Evolutionary conservation across 37 sponge, comb jelly and placozoan species (phyloP).

Genomic region (Spongilla lacustris): DNA sequence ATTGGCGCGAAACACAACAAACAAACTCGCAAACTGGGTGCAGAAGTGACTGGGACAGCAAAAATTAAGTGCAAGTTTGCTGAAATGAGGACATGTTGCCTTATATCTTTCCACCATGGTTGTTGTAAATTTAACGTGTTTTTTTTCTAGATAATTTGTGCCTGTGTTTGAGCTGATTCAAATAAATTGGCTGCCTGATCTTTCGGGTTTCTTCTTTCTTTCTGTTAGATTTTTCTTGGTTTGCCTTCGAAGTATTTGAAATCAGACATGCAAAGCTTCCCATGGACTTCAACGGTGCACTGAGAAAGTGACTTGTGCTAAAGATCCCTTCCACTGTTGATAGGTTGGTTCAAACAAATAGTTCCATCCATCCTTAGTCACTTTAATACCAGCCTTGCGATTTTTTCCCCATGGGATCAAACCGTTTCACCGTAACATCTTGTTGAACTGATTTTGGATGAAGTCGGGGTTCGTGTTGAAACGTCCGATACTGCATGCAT

Average conservation of each 20-base stretch:
- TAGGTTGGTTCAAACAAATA: not conserved
- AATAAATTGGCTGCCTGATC: too few species aligned
- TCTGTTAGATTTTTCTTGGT: not conserved
- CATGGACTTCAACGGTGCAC: not conserved
- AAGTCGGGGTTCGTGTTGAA: not conserved
- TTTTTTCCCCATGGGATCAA: not conserved
- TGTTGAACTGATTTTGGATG: not conserved
- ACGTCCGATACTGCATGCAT: not conserved
- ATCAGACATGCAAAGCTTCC: not conserved
- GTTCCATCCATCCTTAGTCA: not conserved
- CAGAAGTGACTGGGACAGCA: too few species aligned
- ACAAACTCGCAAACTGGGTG: too few species aligned
- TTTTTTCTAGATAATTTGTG: too few species aligned
- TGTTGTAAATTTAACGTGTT: too few species aligned
- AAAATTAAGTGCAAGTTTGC: too few species aligned
- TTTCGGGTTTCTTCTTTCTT: not conserved
- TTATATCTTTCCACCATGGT: too few species aligned
- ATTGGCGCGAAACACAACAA: too few species aligned
- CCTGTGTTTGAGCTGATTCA: too few species aligned
- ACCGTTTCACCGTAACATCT: not conserved
- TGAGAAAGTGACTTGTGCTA: not conserved
- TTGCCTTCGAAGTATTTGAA: not conserved
- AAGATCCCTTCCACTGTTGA: slow-evolving; percentile 1
- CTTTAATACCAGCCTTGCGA: not conserved
- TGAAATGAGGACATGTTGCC: too few species aligned